Conservation (phyloP, 2,888 invertebrate genomes). For the Hoplodrina ambigua region DNA sequence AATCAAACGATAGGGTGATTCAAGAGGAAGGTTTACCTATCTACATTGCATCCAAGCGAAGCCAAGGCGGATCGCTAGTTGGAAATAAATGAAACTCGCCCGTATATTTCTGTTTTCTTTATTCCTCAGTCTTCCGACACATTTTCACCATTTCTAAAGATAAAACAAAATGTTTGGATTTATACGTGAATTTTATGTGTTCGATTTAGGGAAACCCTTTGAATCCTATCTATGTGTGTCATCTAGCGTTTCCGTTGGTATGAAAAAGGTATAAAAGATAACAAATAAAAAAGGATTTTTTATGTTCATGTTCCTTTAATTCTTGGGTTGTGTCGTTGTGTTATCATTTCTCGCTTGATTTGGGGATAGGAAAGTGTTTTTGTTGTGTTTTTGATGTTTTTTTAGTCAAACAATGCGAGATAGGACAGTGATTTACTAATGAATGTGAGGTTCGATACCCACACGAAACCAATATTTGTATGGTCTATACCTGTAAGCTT, state of each 20-base stretch:
- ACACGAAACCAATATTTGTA: too few relatives aligned
- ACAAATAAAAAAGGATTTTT: slow-evolving; percentile 45
- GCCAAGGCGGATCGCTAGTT: too few relatives aligned
- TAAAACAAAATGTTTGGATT: slow-evolving; percentile 59
- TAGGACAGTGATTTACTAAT: too few relatives aligned
- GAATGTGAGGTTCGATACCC: too few relatives aligned
- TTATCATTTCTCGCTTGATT: slow-evolving; percentile 33
- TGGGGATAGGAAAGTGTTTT: background rate
- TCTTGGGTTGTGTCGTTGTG: slow-evolving; percentile 48
- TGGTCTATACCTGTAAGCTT: too few relatives aligned
- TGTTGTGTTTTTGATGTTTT: background rate
- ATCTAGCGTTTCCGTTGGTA: slow-evolving; percentile 55
- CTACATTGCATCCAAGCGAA: too few relatives aligned
- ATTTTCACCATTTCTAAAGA: slow-evolving; percentile 41
- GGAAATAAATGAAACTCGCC: background rate
- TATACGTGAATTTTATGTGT: slow-evolving; percentile 57
- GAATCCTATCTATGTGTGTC: slow-evolving; percentile 61
- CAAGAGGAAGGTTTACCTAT: too few relatives aligned
- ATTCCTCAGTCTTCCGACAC: slow-evolving; percentile 19
- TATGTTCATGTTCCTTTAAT: slow-evolving; percentile 49
- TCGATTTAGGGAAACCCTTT: slow-evolving; percentile 58
- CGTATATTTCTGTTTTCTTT: slow-evolving; percentile 9
- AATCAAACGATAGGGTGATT: too few relatives aligned
- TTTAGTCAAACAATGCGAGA: too few relatives aligned
- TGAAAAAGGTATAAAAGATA: slow-evolving; percentile 58